Conservation (phyloP, 2,888 invertebrate genomes). For the Brenthis hecate region DNA sequence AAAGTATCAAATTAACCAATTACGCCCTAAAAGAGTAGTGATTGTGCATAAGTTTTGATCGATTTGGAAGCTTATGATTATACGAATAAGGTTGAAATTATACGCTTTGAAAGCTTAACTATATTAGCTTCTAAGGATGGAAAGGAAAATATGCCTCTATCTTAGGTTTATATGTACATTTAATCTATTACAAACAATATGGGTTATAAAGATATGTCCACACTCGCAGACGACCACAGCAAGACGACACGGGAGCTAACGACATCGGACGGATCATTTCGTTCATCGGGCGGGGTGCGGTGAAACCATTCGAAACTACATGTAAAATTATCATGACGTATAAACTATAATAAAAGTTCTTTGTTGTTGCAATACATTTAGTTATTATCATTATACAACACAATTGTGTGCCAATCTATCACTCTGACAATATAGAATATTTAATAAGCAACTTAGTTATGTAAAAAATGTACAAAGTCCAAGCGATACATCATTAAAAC, state of each 20-base stretch:
- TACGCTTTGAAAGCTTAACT: too few relatives aligned
- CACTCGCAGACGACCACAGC: conserved; percentile 49
- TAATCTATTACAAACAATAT: not conserved
- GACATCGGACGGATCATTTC: conserved; percentile 77
- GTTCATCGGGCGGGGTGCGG: conserved; percentile 53
- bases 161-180: conserved; percentile 2
- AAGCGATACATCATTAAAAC: too few relatives aligned
- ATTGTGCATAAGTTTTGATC: not conserved
- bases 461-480: too few relatives aligned
- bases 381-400: not conserved
- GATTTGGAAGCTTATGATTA: not conserved
- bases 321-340: conserved; percentile 7
- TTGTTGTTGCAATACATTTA: conserved; percentile 11
- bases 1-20: not conserved
- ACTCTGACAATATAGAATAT: too few relatives aligned
- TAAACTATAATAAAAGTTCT: conserved; percentile 2
- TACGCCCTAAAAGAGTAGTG: conserved; percentile 1
- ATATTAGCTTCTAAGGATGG: too few relatives aligned
- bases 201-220: conserved; percentile 37
- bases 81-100: too few relatives aligned
- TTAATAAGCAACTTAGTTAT: too few relatives aligned
- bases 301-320: conserved; percentile 9
- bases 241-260: conserved; percentile 62
- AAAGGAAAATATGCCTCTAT: not conserved
- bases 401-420: too few relatives aligned